Evolutionary conservation across 2,113 vertebrate species (phyloP), one percentile per base, ranked within the genome.

Genomic region (Alexandromys fortis): DNA sequence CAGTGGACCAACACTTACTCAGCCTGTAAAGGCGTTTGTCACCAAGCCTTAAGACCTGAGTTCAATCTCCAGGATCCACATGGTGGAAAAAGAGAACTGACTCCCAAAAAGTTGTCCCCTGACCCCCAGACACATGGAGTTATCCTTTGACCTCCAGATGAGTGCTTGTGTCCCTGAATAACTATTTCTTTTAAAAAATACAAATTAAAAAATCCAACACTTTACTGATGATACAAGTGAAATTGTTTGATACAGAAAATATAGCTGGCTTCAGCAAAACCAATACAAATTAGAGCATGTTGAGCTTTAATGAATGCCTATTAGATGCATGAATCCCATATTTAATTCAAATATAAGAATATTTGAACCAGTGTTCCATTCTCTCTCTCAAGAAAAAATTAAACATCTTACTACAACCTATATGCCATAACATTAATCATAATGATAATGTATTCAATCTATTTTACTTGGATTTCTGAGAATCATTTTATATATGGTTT

Each of bases 401-500:
- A 90, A 78, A 73, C 4, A 45, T 3, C 75, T 90, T 92, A 77
- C n/a, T 81, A 92, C 22, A 86, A 86, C 4, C 16, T 33, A 85
- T 65, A 67, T 88, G 9, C 52, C 55, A 21, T 13, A 76, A 7
- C 16, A 19, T 67, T 85, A 67, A 85, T 45, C 8, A 19, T 42
- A 73, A 94, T n/a, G 22, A 68, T 58, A 45, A 65, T 70, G 21
- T 47, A 79, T 35, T n/a, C 52, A 91, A 78, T 77, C 55, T 75
- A 85, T 76, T 85, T 94, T 73, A 83, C 16, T 94, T 76, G 26
- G 75, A 86, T 75, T 61, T 89, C 86, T 89, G 67, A 42, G n/a
- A 70, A 89, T 91, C 0, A 76, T 38, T 65, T 58, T 65, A 68
- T 45, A 4, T 61, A 68, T 86, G 11, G 63, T 63, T 91, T 94